Evolutionary conservation across 1,140 invertebrate genomes (phyloP).

Genomic region (Phocides pigmalion): DNA sequence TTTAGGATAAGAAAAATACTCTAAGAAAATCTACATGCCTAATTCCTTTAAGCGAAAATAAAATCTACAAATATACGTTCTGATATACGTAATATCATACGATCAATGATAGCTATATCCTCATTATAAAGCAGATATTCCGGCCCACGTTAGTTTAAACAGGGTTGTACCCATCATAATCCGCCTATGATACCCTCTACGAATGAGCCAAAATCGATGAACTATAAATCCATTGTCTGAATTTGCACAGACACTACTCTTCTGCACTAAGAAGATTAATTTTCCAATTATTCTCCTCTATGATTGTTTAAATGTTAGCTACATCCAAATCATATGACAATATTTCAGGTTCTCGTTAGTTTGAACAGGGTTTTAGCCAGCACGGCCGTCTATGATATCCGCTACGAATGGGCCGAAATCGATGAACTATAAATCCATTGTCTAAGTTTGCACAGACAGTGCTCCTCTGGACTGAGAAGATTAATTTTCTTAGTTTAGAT

Average conservation of each 20-base stretch:
- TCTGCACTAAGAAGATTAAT: conserved; percentile 82
- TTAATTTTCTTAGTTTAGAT: conserved; percentile 84
- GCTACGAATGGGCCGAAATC: conserved; percentile 73
- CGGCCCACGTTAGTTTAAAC: conserved; percentile 9
- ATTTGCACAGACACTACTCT: conserved; percentile 77
- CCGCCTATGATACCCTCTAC: conserved; percentile 44
- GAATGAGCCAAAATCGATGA: conserved; percentile 78
- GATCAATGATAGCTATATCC: too few relatives aligned
- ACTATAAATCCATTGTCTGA: conserved; percentile 82
- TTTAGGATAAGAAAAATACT: too few relatives aligned
- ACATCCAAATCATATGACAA: neutral
- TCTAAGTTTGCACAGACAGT: conserved; percentile 80
- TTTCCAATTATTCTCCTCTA: too few relatives aligned
- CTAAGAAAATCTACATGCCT: too few relatives aligned
- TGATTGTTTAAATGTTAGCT: too few relatives aligned
- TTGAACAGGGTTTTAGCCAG: neutral
- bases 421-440: conserved; percentile 82
- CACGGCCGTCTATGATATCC: conserved; percentile 26
- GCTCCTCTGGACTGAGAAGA: conserved; percentile 79
- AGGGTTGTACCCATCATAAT: neutral
- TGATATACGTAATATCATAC: too few relatives aligned
- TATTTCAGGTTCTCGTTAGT: neutral
- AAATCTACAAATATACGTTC: too few relatives aligned
- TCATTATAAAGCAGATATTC: too few relatives aligned
- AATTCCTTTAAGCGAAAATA: too few relatives aligned